Evolutionary conservation across 2,113 vertebrate genomes (phyloP).

Genomic region (Epinephelus moara): DNA sequence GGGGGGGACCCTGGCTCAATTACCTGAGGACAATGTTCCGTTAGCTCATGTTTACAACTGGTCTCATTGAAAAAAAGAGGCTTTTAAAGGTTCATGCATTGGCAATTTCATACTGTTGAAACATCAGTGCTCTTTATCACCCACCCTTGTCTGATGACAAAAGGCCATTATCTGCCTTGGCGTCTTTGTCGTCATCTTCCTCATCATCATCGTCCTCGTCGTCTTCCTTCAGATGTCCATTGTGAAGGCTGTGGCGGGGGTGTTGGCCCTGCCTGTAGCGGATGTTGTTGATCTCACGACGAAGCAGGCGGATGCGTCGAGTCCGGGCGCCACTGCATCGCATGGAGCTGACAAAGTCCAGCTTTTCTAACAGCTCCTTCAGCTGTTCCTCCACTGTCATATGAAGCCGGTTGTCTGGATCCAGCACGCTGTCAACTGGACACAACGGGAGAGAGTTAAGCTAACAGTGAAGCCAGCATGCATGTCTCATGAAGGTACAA

Average conservation of each 20-base stretch:
- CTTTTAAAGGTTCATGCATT: slow-evolving; percentile 66
- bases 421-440: slow-evolving; percentile 94
- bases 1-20: slow-evolving; percentile 85
- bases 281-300: slow-evolving; percentile 93
- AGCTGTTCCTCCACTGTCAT: slow-evolving; percentile 93
- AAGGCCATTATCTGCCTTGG: slow-evolving; percentile 71
- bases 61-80: slow-evolving; percentile 71
- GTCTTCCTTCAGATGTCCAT: slow-evolving; percentile 83
- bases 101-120: slow-evolving; percentile 43
- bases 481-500: background rate
- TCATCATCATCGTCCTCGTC: slow-evolving; percentile 75
- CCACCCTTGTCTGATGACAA: slow-evolving; percentile 82
- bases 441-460: background rate
- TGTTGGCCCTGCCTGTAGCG: slow-evolving; percentile 90
- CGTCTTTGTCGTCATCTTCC: slow-evolving; percentile 74
- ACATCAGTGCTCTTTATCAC: slow-evolving; percentile 5
- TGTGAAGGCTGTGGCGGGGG: slow-evolving; percentile 84
- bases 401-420: slow-evolving; percentile 94
- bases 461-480: background rate
- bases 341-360: slow-evolving; percentile 94
- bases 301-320: slow-evolving; percentile 91
- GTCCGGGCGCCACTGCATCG: slow-evolving; percentile 93
- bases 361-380: slow-evolving; percentile 96
- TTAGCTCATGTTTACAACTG: slow-evolving; percentile 82
- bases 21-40: slow-evolving; percentile 84